Conservation (phyloP, 2,113 vertebrate genomes). For the Nettapus auritus region DNA sequence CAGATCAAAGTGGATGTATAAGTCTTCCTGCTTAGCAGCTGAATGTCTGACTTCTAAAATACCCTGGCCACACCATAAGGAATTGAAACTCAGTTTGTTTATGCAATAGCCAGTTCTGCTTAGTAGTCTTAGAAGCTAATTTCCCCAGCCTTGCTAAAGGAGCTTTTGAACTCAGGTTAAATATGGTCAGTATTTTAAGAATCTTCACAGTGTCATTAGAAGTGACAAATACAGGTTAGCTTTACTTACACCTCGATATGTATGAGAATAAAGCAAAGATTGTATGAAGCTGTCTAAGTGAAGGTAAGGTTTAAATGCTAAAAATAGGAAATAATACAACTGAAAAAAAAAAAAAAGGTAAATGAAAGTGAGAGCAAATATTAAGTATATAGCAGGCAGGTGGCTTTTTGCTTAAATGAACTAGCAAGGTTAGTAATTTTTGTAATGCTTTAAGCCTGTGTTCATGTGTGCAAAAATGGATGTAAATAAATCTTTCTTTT, state of each 20-base stretch:
- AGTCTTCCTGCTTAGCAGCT: not conserved
- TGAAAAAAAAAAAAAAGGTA: not conserved
- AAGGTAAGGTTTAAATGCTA: not conserved
- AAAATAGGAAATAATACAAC: not conserved
- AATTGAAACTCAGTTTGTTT: fast-evolving
- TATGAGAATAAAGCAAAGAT: not conserved
- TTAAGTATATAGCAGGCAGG: not conserved
- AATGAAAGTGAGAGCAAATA: not conserved
- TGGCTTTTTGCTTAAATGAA: not conserved
- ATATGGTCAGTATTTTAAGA: not conserved
- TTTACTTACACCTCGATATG: not conserved
- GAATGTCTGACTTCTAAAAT: not conserved
- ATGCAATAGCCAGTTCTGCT: not conserved
- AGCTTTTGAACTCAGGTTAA: not conserved
- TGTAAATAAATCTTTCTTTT: not conserved
- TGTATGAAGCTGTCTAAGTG: not conserved
- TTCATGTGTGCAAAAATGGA: not conserved
- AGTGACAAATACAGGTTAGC: not conserved
- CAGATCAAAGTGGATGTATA: not conserved
- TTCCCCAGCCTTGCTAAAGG: not conserved
- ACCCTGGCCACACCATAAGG: not conserved
- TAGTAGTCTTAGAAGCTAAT: not conserved
- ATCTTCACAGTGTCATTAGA: not conserved
- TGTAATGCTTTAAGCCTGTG: not conserved
- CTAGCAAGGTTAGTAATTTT: not conserved